These are phyloP conservation scores for Phenganax subtilis DNA, from an alignment of 92 coral and sea anemone genomes.

Conservation along the genomic window DNA sequence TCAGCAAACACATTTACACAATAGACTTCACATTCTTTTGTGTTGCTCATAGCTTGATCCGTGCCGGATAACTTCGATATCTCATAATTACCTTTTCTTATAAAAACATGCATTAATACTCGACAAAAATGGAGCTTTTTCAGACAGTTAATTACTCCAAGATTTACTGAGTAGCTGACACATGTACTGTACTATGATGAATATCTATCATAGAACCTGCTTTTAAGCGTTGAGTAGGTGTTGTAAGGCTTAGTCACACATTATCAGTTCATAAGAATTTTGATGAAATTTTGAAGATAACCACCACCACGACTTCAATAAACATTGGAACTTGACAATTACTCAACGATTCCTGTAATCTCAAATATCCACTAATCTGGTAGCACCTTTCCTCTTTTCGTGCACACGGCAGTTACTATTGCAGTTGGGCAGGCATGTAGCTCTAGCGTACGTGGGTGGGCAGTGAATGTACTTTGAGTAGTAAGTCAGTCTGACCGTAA, in stretches of 20 bases:
- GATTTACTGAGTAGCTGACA: not conserved
- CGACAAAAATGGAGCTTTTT: not conserved
- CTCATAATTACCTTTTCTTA: not conserved
- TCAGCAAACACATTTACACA: conserved; percentile 5
- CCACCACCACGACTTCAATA: not conserved
- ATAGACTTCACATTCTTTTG: conserved; percentile 15
- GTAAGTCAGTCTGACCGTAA: too few species aligned
- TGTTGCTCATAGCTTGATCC: conserved; percentile 12
- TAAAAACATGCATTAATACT: not conserved
- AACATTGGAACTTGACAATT: not conserved
- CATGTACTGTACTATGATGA: not conserved
- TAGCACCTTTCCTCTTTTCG: too few species aligned
- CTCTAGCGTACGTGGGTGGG: too few species aligned
- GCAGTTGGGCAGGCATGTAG: too few species aligned
- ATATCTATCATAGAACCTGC: not conserved
- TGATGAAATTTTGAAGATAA: not conserved
- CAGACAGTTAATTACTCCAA: not conserved
- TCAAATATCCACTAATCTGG: not conserved
- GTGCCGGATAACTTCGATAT: conserved; percentile 2
- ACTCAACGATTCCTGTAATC: not conserved
- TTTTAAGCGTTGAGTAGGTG: not conserved
- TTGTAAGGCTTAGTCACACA: conserved; percentile 2
- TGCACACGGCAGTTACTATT: too few species aligned
- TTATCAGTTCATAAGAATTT: not conserved
- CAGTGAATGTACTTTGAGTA: too few species aligned